phyloP scores from a whole-genome alignment of 2,888 invertebrate species.

The Hypercompe scribonia region DNA sequence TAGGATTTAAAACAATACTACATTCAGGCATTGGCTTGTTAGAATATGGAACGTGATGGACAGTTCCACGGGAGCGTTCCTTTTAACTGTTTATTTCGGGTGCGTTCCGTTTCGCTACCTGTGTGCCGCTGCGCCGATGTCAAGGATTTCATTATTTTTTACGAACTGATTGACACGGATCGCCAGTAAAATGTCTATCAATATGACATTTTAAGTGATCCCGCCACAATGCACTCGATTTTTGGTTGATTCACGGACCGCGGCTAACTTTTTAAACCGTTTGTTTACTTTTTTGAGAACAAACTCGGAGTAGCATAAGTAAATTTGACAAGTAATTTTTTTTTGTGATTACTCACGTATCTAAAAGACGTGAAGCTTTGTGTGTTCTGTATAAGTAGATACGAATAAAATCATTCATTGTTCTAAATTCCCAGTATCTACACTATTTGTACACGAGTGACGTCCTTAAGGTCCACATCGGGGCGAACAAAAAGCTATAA shows the following conservation, averaged over 20 bases:
- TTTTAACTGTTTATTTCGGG: conserved; percentile 79
- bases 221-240: conserved; percentile 38
- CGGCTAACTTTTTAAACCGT: conserved; percentile 30
- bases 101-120: conserved; percentile 65
- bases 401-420: conserved; percentile 36
- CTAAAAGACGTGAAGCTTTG: conserved; percentile 15
- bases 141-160: conserved; percentile 70
- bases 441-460: conserved; percentile 47
- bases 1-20: conserved; percentile 82
- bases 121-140: conserved; percentile 55
- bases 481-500: conserved; percentile 53
- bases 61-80: conserved; percentile 59
- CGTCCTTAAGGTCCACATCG: conserved; percentile 45
- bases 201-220: conserved; percentile 63
- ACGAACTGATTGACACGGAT: conserved; percentile 68
- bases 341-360: not conserved
- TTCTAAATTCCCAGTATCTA: conserved; percentile 46
- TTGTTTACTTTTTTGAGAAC: conserved; percentile 39
- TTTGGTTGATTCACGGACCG: conserved; percentile 37
- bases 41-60: conserved; percentile 81
- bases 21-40: conserved; percentile 77
- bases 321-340: conserved; percentile 14
- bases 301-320: conserved; percentile 22
- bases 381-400: not conserved
- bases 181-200: conserved; percentile 64